A percentile compares a stretch with the other conserved stretches of the same genome.
These are phyloP conservation scores for Lasioglossum pauxillum DNA, from an alignment of 2,888 invertebrate genomes.

Conservation along the genomic window DNA sequence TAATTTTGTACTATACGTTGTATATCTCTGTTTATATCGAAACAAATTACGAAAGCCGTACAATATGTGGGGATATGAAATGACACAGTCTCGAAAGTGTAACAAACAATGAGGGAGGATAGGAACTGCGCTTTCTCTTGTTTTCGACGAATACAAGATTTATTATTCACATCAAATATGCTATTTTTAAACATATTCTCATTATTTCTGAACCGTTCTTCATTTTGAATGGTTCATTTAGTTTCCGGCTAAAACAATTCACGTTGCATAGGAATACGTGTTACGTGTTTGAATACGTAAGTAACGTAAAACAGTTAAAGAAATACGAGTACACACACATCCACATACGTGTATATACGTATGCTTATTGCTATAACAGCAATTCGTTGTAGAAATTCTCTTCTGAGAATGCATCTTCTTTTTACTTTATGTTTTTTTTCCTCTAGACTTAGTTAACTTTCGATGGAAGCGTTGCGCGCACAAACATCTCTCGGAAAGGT, in stretches of 20 bases:
- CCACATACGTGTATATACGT: not conserved
- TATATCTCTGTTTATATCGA: slow-evolving; percentile 70
- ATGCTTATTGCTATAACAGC: not conserved
- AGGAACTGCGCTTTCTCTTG: not conserved
- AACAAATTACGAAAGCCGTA: slow-evolving; percentile 1
- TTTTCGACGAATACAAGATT: slow-evolving; percentile 3
- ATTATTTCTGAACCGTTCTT: not conserved
- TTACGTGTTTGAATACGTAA: not conserved
- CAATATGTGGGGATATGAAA: slow-evolving; percentile 18
- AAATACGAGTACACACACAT: not conserved
- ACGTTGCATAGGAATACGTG: not conserved
- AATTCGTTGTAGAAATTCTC: slow-evolving; percentile 19
- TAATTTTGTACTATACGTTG: slow-evolving; percentile 69
- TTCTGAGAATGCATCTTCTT: slow-evolving; percentile 14
- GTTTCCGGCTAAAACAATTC: not conserved
- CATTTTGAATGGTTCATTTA: not conserved
- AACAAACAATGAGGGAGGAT: not conserved
- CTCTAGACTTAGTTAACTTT: slow-evolving; percentile 20
- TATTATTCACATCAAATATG: not conserved
- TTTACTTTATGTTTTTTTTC: slow-evolving; percentile 19
- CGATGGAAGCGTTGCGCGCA: not conserved
- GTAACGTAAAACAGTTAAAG: not conserved
- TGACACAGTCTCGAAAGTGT: not conserved
- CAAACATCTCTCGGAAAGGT: not conserved
- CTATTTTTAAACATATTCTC: not conserved